Percentiles rank a stretch among this genome's conserved stretches.
Evolutionary conservation across 2,888 invertebrate genomes (phyloP).

Genomic region (Troides oblongomaculatus): DNA sequence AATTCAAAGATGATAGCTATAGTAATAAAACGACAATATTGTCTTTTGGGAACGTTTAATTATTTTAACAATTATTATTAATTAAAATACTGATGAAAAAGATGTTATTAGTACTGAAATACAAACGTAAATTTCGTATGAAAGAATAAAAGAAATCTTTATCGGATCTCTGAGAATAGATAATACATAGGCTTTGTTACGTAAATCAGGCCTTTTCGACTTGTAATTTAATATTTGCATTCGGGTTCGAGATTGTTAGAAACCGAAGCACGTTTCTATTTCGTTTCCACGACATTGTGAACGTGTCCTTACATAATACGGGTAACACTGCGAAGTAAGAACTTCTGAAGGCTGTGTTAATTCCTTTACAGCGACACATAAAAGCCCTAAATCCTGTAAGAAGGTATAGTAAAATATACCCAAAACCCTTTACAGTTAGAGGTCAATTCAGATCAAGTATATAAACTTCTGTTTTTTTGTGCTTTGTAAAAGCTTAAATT

Average conservation of each 20-base stretch:
- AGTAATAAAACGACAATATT: too few species aligned
- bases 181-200: neutral
- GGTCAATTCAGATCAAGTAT: slow-evolving; percentile 5
- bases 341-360: slow-evolving; percentile 50
- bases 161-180: too few species aligned
- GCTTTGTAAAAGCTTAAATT: slow-evolving; percentile 2
- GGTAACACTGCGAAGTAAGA: slow-evolving; percentile 48
- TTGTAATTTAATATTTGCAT: slow-evolving; percentile 4
- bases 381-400: slow-evolving; percentile 19
- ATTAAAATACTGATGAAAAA: too few species aligned
- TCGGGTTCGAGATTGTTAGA: neutral
- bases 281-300: slow-evolving; percentile 34
- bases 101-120: too few species aligned
- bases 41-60: too few species aligned
- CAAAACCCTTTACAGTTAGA: neutral
- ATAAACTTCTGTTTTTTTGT: neutral
- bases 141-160: too few species aligned
- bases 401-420: neutral
- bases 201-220: neutral
- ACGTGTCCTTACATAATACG: slow-evolving; percentile 39
- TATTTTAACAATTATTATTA: too few species aligned
- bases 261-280: slow-evolving; percentile 7
- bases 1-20: too few species aligned
- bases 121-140: too few species aligned
- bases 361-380: slow-evolving; percentile 18